These are phyloP conservation scores for Saxidomus purpurata DNA, from an alignment of 1,140 invertebrate species.

Conservation along the genomic window DNA sequence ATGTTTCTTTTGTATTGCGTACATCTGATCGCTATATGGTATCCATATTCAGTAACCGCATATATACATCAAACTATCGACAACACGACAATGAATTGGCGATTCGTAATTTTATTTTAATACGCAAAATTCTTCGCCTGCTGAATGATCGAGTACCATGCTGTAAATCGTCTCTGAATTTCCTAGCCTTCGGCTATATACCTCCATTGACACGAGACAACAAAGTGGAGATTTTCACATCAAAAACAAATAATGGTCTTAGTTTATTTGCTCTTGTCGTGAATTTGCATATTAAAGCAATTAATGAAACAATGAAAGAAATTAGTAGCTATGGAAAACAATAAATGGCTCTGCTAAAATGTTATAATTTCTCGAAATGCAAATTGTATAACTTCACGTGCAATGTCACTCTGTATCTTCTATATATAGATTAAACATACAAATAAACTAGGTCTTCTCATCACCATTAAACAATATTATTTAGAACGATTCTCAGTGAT, in stretches of 20 bases:
- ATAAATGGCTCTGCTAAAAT: not conserved
- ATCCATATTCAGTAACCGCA: not conserved
- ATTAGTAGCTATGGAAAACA: slow-evolving; percentile 5
- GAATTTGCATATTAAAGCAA: slow-evolving; percentile 57
- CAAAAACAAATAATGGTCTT: slow-evolving; percentile 54
- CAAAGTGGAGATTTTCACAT: slow-evolving; percentile 50
- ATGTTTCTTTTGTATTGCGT: not conserved
- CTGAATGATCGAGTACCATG: slow-evolving; percentile 33
- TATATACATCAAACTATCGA: slow-evolving; percentile 35
- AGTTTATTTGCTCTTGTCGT: slow-evolving; percentile 47
- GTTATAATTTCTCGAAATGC: not conserved
- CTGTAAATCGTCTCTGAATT: slow-evolving; percentile 36
- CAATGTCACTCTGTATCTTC: too few species aligned
- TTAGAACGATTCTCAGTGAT: too few species aligned
- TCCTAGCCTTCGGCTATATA: not conserved
- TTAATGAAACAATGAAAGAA: slow-evolving; percentile 58
- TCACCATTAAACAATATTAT: too few species aligned
- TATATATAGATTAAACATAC: too few species aligned
- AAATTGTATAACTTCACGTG: not conserved
- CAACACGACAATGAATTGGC: slow-evolving; percentile 1
- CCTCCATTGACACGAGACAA: slow-evolving; percentile 27
- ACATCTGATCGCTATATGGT: not conserved
- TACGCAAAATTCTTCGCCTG: not conserved
- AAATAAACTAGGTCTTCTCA: too few species aligned
- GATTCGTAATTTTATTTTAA: slow-evolving; percentile 30